phyloP scores from a whole-genome alignment of 2,888 invertebrate species.

The Parnassius orleans region DNA sequence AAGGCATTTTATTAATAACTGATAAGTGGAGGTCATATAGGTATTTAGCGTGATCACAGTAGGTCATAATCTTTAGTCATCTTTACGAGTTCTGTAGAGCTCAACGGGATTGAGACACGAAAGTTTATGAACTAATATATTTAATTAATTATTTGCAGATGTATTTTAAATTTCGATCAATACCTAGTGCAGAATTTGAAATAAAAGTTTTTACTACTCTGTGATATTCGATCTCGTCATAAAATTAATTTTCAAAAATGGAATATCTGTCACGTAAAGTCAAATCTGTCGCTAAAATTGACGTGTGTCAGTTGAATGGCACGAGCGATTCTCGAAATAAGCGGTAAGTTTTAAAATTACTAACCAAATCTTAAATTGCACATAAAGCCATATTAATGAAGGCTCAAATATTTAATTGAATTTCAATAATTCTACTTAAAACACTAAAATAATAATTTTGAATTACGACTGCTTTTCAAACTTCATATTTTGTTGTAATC shows the following conservation, averaged over 20 bases:
- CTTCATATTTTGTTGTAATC: too few species aligned
- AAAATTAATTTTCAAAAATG: conserved; percentile 52
- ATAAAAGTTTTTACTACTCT: conserved; percentile 37
- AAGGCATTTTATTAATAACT: conserved; percentile 23
- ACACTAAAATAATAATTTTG: too few species aligned
- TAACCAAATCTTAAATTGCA: too few species aligned
- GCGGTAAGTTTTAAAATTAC: conserved; percentile 50
- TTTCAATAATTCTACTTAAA: too few species aligned
- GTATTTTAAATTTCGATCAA: conserved; percentile 19
- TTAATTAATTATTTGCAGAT: conserved; percentile 18
- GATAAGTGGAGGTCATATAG: conserved; percentile 32
- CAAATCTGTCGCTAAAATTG: conserved; percentile 58
- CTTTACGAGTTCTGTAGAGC: conserved; percentile 57
- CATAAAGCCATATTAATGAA: too few species aligned
- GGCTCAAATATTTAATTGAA: too few species aligned
- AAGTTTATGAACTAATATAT: conserved; percentile 21
- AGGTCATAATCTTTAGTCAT: conserved; percentile 60
- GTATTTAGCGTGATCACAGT: conserved; percentile 43
- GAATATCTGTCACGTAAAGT: conserved; percentile 65
- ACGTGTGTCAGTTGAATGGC: conserved; percentile 66
- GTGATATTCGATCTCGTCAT: conserved; percentile 53
- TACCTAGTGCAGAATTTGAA: conserved; percentile 16
- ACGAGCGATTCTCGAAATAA: conserved; percentile 44
- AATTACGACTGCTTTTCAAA: too few species aligned
- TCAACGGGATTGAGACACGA: conserved; percentile 35